phyloP scores from a whole-genome alignment of 2,797 vertebrate genomes.

The Malacoctenus gilli region DNA sequence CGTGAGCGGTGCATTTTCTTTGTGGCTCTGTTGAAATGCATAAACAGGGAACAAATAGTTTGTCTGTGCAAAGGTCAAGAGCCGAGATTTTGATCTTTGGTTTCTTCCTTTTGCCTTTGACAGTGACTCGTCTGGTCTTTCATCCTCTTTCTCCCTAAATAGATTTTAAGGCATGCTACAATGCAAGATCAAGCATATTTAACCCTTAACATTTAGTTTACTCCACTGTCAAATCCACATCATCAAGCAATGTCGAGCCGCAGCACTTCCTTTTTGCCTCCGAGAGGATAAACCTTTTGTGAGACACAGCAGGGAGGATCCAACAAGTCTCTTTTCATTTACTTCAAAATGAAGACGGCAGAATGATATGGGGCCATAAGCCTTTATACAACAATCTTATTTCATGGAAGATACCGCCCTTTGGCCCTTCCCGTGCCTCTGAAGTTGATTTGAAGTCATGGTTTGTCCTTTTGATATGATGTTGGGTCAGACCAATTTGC shows the following conservation, averaged over 20 bases:
- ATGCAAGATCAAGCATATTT: conserved; percentile 70
- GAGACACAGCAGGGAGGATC: conserved; percentile 84
- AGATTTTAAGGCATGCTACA: conserved; percentile 50
- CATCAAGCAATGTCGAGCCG: conserved; percentile 67
- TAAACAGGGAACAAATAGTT: neutral
- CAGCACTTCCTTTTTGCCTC: conserved; percentile 51
- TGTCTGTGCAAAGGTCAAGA: conserved; percentile 27
- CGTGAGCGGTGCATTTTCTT: neutral
- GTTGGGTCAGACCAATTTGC: conserved; percentile 86
- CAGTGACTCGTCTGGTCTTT: conserved; percentile 33
- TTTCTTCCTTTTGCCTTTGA: conserved; percentile 39
- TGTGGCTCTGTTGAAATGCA: neutral
- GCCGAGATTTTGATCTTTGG: conserved; percentile 11
- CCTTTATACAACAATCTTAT: conserved; percentile 80
- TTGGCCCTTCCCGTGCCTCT: conserved; percentile 60
- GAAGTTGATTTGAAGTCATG: conserved; percentile 83
- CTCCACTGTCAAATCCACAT: conserved; percentile 64
- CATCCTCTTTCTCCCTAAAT: conserved; percentile 40
- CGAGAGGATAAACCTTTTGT: conserved; percentile 84
- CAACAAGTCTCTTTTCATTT: conserved; percentile 78
- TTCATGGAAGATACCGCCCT: conserved; percentile 77
- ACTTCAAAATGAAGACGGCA: conserved; percentile 71
- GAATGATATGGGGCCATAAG: conserved; percentile 66
- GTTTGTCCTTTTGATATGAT: conserved; percentile 83
- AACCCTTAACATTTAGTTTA: conserved; percentile 68